Percentiles rank a stretch among this genome's conserved stretches.
Evolutionary conservation across 2,888 invertebrate genomes (phyloP).

Genomic region (Tetropium fuscum): DNA sequence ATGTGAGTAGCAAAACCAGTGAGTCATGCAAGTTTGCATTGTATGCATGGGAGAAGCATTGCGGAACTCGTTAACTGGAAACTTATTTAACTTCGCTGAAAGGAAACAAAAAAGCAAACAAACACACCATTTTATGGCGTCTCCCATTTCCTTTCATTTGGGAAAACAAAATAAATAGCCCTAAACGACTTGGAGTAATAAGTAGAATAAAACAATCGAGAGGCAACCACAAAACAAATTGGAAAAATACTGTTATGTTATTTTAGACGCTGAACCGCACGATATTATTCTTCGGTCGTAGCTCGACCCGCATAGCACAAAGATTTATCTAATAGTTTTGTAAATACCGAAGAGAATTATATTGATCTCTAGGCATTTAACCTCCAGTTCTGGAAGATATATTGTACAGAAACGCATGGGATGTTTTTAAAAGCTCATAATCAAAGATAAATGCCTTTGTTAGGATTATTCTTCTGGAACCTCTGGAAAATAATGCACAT

Average conservation of each 20-base stretch:
- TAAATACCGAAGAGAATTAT: too few species aligned
- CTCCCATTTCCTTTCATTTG: constrained; percentile 34
- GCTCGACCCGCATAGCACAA: too few species aligned
- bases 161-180: constrained; percentile 36
- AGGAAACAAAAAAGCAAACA: constrained; percentile 38
- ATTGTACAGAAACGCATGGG: too few species aligned
- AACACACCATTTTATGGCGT: constrained; percentile 37
- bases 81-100: constrained; percentile 40
- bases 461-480: too few species aligned
- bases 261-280: neutral
- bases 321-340: too few species aligned
- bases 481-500: too few species aligned
- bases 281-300: too few species aligned
- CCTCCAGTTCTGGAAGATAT: too few species aligned
- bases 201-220: constrained; percentile 33
- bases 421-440: too few species aligned
- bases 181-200: constrained; percentile 30
- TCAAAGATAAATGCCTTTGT: too few species aligned
- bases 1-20: constrained; percentile 20
- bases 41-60: constrained; percentile 36
- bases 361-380: too few species aligned
- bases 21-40: constrained; percentile 28
- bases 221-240: constrained; percentile 21
- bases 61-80: constrained; percentile 39
- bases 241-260: constrained; percentile 18